Evolutionary conservation across 2,797 vertebrate species (phyloP).

Genomic region (Pipistrellus nathusii): DNA sequence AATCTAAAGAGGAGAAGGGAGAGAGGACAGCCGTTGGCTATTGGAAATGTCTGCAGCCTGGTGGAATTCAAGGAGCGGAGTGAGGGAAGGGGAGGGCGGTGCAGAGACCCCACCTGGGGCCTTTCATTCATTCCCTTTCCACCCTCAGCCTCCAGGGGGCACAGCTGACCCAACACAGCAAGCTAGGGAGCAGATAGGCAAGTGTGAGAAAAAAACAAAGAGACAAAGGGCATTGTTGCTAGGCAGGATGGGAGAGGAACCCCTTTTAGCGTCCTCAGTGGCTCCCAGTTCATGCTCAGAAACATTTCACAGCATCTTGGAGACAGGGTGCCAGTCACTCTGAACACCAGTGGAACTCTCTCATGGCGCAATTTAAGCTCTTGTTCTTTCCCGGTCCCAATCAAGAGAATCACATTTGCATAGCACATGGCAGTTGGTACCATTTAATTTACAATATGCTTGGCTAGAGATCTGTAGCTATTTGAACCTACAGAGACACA

Average conservation of each 20-base stretch:
- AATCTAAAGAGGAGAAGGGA: background rate
- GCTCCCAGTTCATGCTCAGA: background rate
- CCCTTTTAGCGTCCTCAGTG: background rate
- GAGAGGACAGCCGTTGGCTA: background rate
- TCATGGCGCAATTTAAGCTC: background rate
- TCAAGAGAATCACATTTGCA: background rate
- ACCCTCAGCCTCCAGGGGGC: slow-evolving; percentile 66
- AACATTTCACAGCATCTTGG: background rate
- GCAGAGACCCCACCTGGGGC: background rate
- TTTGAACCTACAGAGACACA: background rate
- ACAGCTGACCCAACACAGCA: background rate
- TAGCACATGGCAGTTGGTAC: background rate
- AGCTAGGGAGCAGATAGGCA: background rate
- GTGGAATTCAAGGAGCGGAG: background rate
- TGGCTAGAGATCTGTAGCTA: background rate
- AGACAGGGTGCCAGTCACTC: background rate
- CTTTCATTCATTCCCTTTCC: background rate
- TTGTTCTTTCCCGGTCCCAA: background rate
- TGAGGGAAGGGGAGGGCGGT: background rate
- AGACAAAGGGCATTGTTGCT: background rate
- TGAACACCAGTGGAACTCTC: background rate
- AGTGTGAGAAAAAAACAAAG: background rate
- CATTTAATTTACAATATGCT: background rate
- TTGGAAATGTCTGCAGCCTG: background rate
- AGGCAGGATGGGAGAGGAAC: background rate